phyloP scores from a whole-genome alignment of 1,140 invertebrate genomes.

The Drosophila willistoni region DNA sequence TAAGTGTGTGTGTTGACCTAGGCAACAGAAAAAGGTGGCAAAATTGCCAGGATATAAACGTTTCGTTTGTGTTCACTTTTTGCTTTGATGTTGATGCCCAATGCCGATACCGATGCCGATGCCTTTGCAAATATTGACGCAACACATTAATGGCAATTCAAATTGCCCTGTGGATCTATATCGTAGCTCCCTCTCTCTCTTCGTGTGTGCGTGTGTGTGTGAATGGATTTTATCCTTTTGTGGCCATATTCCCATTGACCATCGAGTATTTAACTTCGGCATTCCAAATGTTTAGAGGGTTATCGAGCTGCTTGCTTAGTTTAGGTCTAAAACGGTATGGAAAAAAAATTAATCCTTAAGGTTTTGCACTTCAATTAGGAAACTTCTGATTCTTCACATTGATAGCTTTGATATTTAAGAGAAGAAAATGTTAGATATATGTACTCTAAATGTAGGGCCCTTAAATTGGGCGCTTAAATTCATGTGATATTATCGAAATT shows the following conservation, averaged over 20 bases:
- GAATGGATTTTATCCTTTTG: slow-evolving; percentile 42
- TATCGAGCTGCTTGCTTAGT: not conserved
- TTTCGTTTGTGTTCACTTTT: slow-evolving; percentile 34
- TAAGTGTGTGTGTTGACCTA: slow-evolving; percentile 66
- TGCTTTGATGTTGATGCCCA: slow-evolving; percentile 58
- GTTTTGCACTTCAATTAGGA: too few relatives aligned
- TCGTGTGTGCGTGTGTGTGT: not conserved
- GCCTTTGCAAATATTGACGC: slow-evolving; percentile 66
- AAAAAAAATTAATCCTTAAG: too few relatives aligned
- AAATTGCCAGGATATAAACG: slow-evolving; percentile 45
- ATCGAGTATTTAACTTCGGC: slow-evolving; percentile 13
- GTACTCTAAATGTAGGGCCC: too few relatives aligned
- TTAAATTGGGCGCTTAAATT: not conserved
- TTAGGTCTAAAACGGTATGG: not conserved
- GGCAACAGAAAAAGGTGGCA: slow-evolving; percentile 45
- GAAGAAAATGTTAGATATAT: too few relatives aligned
- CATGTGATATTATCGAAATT: slow-evolving; percentile 11
- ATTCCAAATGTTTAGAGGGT: slow-evolving; percentile 15
- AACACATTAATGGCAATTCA: slow-evolving; percentile 65
- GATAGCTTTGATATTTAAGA: too few relatives aligned
- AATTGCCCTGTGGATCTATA: slow-evolving; percentile 18
- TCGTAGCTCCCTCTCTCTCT: not conserved
- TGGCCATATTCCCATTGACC: slow-evolving; percentile 21
- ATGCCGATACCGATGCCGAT: slow-evolving; percentile 4
- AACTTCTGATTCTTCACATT: too few relatives aligned